Evolutionary conservation across 2,888 invertebrate species (phyloP), one percentile per base, ranked within the genome.

Genomic region (Lepidocyrtinus sp.): DNA sequence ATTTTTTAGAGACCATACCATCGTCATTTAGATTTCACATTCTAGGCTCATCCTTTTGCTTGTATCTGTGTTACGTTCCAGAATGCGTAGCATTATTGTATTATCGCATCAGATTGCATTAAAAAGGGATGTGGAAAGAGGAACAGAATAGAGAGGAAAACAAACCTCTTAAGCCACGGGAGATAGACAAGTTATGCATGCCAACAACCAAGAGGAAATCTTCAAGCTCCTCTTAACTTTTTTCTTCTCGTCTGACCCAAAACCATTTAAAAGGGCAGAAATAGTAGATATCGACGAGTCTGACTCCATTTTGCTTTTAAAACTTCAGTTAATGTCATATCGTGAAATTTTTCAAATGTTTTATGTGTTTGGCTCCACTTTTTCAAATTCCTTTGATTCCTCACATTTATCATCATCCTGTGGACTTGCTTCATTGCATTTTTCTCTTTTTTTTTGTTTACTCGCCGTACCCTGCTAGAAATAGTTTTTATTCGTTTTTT

Each of bases 141-240:
- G 21, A 21, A 45, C 26, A n/a, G 59, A n/a, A 19, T 24, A 64
- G 71, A 24, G 70, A 78, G 46, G 74, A 80, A 80, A 80, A 75
- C 80, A 80, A 80, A 80, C 74, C 74, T 80, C 75, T 80, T 61
- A 75, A 69, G 65, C 80, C 80, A 80, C 80, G 71, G 80, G 80
- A 80, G 80, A 80, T 75, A 75, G 80, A 75, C 80, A 80, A 75
- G 80, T 70, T 75, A 75, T 80, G 80, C 80, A 80, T 80, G 75
- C 75, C 80, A 80, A 79, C 79, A 74, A 64, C 36, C 36, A 65
- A 59, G 59, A 55, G 55, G 17, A 79, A 70, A 75, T 69, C 69
- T 68, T 69, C 21, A n/a, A 69, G 15, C 24, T n/a, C n/a, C 36
- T 36, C 36, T 36, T 12, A 9, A 55, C 55, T 17, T 3, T 67